Evolutionary conservation across 2,113 vertebrate species (phyloP).

Genomic region (Rhagologus leucostigma): DNA sequence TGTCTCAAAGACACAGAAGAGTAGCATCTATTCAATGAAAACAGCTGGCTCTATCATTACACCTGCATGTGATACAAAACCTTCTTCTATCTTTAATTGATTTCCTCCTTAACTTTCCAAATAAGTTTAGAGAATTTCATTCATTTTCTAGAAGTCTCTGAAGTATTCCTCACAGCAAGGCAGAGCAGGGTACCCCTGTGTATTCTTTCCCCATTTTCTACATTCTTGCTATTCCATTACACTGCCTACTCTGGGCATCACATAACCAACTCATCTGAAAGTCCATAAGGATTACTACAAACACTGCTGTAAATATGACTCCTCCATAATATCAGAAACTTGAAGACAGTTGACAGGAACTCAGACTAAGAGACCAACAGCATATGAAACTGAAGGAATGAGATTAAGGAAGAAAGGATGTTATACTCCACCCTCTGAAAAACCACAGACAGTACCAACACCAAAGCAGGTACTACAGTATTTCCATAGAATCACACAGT

Average conservation of each 20-base stretch:
- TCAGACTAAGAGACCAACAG: not conserved
- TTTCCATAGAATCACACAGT: not conserved
- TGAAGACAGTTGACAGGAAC: not conserved
- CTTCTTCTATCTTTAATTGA: not conserved
- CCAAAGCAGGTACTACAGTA: not conserved
- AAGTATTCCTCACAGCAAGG: not conserved
- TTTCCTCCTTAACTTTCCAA: not conserved
- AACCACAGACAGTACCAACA: not conserved
- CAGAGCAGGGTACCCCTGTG: not conserved
- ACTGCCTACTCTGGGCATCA: not conserved
- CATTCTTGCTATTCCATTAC: not conserved
- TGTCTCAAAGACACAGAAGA: not conserved
- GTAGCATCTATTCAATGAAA: not conserved
- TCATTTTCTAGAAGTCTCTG: not conserved
- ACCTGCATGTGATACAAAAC: not conserved
- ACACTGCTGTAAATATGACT: not conserved
- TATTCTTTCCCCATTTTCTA: not conserved
- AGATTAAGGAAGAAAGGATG: not conserved
- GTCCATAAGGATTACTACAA: not conserved
- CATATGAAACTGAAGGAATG: not conserved
- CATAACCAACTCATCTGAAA: not conserved
- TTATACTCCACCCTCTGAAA: not conserved
- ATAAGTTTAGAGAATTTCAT: not conserved
- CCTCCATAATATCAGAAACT: not conserved
- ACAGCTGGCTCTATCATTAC: not conserved